phyloP scores from a whole-genome alignment of 2,113 vertebrate genomes.

The Leucopsar rothschildi region DNA sequence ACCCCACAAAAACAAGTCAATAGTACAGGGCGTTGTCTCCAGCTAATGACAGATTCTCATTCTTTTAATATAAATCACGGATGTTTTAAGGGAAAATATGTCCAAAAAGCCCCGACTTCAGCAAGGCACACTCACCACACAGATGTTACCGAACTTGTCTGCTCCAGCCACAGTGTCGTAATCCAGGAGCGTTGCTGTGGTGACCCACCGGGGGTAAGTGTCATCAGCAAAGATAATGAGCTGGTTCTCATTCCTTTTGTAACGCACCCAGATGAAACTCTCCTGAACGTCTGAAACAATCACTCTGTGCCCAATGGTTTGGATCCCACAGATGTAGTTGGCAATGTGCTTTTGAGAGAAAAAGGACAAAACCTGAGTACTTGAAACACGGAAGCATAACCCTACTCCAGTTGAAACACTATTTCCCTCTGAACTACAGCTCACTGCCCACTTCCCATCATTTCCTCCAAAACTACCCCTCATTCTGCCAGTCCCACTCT shows the following conservation, averaged over 20 bases:
- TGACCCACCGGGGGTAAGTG: slow-evolving; percentile 96
- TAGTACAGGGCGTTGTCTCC: slow-evolving; percentile 27
- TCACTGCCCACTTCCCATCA: background rate
- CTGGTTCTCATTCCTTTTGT: slow-evolving; percentile 96
- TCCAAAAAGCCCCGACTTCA: background rate
- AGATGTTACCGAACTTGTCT: slow-evolving; percentile 99
- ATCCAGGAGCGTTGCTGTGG: slow-evolving; percentile 91
- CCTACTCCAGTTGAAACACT: background rate
- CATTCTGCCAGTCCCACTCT: background rate
- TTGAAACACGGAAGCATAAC: background rate
- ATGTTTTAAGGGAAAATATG: background rate
- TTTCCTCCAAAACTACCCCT: background rate
- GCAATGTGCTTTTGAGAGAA: slow-evolving; percentile 84
- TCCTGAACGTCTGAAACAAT: slow-evolving; percentile 95
- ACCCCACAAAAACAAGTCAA: background rate
- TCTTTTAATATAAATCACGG: slow-evolving; percentile 36
- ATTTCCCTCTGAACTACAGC: fast-evolving
- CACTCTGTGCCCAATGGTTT: slow-evolving; percentile 94
- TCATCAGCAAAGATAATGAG: slow-evolving; percentile 98
- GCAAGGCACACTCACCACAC: slow-evolving; percentile 77
- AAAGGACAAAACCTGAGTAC: background rate
- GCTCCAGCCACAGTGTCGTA: slow-evolving; percentile 96
- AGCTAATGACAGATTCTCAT: background rate
- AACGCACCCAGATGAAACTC: slow-evolving; percentile 98
- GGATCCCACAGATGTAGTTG: slow-evolving; percentile 92